Evolutionary conservation across 2,888 invertebrate genomes (phyloP).

Genomic region (Hydropsyche betteni): DNA sequence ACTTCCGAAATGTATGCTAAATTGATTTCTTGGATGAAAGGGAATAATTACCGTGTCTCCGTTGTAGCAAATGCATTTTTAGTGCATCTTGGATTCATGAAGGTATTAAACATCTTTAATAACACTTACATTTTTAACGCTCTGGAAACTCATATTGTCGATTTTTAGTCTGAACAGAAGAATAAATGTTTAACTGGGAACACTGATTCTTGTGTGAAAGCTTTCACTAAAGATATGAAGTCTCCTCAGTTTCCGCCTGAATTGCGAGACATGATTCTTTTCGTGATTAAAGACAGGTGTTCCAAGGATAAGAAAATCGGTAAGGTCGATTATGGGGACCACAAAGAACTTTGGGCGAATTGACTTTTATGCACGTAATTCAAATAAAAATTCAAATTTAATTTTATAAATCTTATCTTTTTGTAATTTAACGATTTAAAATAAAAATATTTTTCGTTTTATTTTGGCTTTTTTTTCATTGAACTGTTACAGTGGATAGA

Average conservation of each 20-base stretch:
- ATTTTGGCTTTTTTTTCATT: not conserved
- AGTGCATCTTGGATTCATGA: conserved; percentile 74
- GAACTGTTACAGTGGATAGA: no score
- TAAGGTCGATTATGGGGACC: conserved; percentile 42
- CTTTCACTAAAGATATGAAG: conserved; percentile 63
- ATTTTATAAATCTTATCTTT: not conserved
- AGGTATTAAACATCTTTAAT: conserved; percentile 63
- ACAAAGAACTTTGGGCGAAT: conserved; percentile 20
- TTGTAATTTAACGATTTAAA: conserved; percentile 15
- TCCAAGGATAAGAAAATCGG: conserved; percentile 41
- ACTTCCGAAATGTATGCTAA: conserved; percentile 17
- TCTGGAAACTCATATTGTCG: not conserved
- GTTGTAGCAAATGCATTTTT: conserved; percentile 69
- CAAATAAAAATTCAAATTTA: not conserved
- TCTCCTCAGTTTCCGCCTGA: conserved; percentile 60
- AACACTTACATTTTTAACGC: no score
- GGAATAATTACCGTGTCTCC: conserved; percentile 48
- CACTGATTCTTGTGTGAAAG: conserved; percentile 61
- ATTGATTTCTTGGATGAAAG: conserved; percentile 48
- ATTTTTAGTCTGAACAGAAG: conserved; percentile 33
- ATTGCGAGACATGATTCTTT: conserved; percentile 36
- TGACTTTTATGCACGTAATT: not conserved
- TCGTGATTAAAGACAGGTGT: conserved; percentile 35
- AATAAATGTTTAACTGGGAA: conserved; percentile 41
- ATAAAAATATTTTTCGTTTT: not conserved